phyloP scores from a whole-genome alignment of 2,888 invertebrate species.

The Drosophila testacea region DNA sequence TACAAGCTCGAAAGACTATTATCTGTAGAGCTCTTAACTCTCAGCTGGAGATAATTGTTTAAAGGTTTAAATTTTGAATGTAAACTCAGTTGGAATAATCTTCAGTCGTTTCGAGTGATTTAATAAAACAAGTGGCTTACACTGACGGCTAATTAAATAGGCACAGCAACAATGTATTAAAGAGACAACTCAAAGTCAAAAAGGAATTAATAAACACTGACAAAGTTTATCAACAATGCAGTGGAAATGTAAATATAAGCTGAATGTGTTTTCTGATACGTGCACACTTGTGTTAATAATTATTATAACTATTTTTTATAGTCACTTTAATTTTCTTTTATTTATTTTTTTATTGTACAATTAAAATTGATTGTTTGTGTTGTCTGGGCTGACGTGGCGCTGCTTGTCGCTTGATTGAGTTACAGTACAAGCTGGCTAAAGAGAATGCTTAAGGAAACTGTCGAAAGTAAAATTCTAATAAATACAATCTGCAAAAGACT shows the following conservation, averaged over 20 bases:
- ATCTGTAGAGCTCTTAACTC: conserved; percentile 4
- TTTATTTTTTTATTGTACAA: conserved; percentile 15
- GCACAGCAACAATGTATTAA: neutral
- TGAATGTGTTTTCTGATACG: conserved; percentile 1
- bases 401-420: conserved; percentile 7
- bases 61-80: conserved; percentile 8
- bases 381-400: conserved; percentile 1
- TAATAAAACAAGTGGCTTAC: conserved; percentile 19
- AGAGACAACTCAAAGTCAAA: conserved; percentile 3
- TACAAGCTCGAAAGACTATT: neutral
- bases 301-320: conserved; percentile 7
- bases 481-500: no score
- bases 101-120: conserved; percentile 13
- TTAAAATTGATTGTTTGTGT: conserved; percentile 32
- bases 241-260: conserved; percentile 7
- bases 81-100: conserved; percentile 2
- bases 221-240: conserved; percentile 14
- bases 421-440: neutral
- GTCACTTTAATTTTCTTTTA: conserved; percentile 20
- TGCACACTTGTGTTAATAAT: conserved; percentile 2
- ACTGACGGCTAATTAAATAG: conserved; percentile 26
- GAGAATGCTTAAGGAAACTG: neutral
- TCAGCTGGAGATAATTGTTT: neutral
- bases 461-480: neutral
- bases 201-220: conserved; percentile 4